phyloP scores from a whole-genome alignment of 2,797 vertebrate species.

The Pipistrellus pipistrellus region DNA sequence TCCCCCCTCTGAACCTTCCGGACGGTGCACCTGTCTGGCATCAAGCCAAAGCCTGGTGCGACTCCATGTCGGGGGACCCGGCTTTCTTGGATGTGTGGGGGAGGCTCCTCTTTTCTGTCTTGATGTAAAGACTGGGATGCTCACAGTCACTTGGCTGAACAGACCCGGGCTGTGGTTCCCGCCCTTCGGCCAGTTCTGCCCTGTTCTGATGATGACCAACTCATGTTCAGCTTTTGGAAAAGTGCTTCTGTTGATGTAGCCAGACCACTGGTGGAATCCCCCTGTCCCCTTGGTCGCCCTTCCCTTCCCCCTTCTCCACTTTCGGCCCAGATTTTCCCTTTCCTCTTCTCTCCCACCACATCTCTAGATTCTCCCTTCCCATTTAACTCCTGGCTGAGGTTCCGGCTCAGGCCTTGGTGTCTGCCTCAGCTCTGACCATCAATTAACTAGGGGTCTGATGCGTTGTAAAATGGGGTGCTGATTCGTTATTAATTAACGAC shows the following conservation, averaged over 20 bases:
- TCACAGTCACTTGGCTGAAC: not conserved
- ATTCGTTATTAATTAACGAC: not conserved
- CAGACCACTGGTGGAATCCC: fast-evolving
- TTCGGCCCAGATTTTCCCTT: not conserved
- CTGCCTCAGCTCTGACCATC: not conserved
- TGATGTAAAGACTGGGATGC: not conserved
- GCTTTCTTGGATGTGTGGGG: not conserved
- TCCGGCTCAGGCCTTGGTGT: not conserved
- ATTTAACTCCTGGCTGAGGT: not conserved
- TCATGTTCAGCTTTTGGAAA: not conserved
- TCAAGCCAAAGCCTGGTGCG: not conserved
- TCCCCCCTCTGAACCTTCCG: not conserved
- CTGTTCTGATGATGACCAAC: fast-evolving
- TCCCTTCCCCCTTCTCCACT: fast-evolving
- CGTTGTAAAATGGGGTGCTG: not conserved
- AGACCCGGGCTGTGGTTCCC: not conserved
- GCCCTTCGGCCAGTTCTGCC: not conserved
- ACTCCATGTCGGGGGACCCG: not conserved
- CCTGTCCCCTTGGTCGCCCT: fast-evolving
- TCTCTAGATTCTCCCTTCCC: not conserved
- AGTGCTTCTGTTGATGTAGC: not conserved
- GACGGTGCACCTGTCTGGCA: not conserved
- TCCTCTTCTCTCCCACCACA: not conserved
- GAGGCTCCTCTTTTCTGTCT: not conserved
- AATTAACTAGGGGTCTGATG: not conserved